Evolutionary conservation across 2,797 vertebrate genomes (phyloP), one percentile per base, ranked within the genome.

Genomic region (Vespertilio murinus): DNA sequence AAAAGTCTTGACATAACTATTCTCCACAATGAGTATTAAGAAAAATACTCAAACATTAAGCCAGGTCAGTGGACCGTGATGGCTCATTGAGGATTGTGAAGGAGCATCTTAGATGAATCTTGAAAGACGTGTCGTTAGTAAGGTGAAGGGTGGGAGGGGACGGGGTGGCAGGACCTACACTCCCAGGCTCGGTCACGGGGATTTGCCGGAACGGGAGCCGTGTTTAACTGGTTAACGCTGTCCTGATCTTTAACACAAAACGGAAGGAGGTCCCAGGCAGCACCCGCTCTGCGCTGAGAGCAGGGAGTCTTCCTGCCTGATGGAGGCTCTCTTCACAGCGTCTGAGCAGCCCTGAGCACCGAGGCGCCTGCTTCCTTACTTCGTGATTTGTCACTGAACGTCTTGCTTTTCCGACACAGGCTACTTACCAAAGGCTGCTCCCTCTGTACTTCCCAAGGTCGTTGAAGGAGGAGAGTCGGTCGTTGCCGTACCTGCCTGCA

Each of bases 401-500:
- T 88, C 83, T 96, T 71, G 25, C 92, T 97, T 97, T 97, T 91
- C 96, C 82, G 42, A 96, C 89, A 70, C 97, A 99, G 99, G 97
- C 98, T 25, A 97, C 98, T 88, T 99, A 99, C 97, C 98, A 94
- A 98, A 99, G 98, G 98, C 80, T 99, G 88, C 98, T 99, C 96
- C 99, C 99, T 54, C 98, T 99, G 69, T 99, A 99, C 98, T 99
- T 98, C 97, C 99, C 99, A 65, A 99, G 99, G 86, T 99, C 99
- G 0, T 96, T 98, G 91, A 98, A 98, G 59, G 99, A 99, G 97
- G 99, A 99, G 97, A 97, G 23, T 8, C 85, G 64, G 3, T 98
- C 98, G 56, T 98, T 99, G 93, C 98, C 98, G 20, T 98, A 99
- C 77, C 98, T 99, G 52, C 99, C 99, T 17, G 98, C 98, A 9